A percentile compares a stretch with the other conserved stretches of the same genome.
These are phyloP conservation scores for Celastrina argiolus DNA, from an alignment of 2,888 invertebrate genomes.

Conservation along the genomic window DNA sequence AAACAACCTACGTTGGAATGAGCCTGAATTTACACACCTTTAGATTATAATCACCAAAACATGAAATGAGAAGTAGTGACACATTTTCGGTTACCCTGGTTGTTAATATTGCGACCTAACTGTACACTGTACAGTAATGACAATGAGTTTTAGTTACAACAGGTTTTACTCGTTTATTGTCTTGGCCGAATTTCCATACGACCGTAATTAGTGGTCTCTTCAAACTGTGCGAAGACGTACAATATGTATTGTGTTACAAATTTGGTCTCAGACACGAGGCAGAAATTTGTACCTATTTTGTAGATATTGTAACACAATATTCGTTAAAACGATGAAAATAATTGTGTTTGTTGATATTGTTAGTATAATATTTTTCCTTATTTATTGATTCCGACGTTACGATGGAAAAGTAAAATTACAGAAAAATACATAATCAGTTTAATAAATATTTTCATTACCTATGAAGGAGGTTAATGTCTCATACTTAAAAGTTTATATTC, in stretches of 20 bases:
- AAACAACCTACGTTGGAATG: no score
- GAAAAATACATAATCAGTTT: no score
- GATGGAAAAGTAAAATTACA: no score
- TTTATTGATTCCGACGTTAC: no score
- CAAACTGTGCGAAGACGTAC: not conserved
- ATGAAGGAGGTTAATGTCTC: no score
- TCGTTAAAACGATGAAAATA: no score
- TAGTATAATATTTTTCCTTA: no score
- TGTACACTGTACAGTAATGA: constrained; percentile 17
- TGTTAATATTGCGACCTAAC: constrained; percentile 10
- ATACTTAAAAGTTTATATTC: no score
- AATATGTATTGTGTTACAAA: constrained; percentile 1
- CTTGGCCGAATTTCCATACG: constrained; percentile 16
- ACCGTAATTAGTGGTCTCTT: constrained; percentile 1
- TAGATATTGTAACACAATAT: not conserved
- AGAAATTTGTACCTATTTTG: not conserved
- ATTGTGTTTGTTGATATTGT: no score
- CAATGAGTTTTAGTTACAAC: constrained; percentile 9
- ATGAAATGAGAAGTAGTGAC: not conserved
- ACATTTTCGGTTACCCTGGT: not conserved
- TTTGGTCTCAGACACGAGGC: not conserved
- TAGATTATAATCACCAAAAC: not conserved
- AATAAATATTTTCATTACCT: no score
- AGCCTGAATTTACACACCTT: no score
- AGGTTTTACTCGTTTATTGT: constrained; percentile 15